A percentile compares a stretch with the other conserved stretches of the same genome.
phyloP scores from a whole-genome alignment of 2,113 vertebrate genomes.

The crab-eating macaque (Macaca fascicularis) region DNA sequence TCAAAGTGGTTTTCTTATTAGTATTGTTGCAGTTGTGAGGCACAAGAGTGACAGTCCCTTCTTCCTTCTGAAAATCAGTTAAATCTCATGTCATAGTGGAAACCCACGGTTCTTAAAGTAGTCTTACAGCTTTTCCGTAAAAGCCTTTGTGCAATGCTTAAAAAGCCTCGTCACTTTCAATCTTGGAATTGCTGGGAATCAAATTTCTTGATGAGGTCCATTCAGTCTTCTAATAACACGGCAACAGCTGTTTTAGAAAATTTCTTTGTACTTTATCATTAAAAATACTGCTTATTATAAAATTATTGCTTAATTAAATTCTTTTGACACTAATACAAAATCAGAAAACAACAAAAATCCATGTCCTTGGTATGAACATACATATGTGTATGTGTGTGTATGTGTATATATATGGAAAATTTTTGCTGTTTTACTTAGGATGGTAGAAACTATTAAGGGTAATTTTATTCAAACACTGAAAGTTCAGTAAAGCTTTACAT shows the following conservation, averaged over 20 bases:
- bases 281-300: background rate
- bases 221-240: background rate
- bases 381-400: background rate
- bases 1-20: background rate
- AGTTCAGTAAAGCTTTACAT: background rate
- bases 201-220: background rate
- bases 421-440: background rate
- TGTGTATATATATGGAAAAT: background rate
- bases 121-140: background rate
- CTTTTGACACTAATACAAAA: background rate
- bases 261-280: background rate
- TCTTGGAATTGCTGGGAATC: background rate
- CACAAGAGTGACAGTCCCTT: background rate
- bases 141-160: background rate
- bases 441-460: background rate
- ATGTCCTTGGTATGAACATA: background rate
- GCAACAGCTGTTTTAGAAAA: background rate
- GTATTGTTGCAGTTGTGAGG: background rate
- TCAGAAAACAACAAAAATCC: background rate
- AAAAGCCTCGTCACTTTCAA: background rate
- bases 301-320: background rate
- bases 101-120: background rate
- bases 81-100: background rate
- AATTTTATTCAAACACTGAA: background rate
- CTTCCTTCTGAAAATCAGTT: background rate